Conservation (phyloP, 2,888 invertebrate genomes). For the Athalia cordata region DNA sequence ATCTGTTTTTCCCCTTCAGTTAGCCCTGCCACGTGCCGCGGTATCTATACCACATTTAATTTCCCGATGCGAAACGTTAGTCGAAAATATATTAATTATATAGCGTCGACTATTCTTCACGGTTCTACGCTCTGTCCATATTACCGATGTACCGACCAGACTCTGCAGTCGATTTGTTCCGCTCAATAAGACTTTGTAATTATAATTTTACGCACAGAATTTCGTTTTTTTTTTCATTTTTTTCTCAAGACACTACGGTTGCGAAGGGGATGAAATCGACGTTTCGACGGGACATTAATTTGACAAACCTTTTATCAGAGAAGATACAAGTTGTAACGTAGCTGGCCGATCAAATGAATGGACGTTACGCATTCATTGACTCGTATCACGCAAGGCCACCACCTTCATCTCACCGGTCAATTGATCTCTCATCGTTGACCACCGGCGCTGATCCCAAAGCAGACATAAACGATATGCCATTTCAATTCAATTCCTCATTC, state of each 20-base stretch:
- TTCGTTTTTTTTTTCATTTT: not conserved
- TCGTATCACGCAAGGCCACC: constrained; percentile 15
- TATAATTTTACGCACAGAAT: constrained; percentile 6
- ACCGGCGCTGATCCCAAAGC: not conserved
- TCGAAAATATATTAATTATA: not conserved
- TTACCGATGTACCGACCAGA: not conserved
- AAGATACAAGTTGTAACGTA: not conserved
- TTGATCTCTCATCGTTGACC: not conserved
- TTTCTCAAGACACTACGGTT: too few relatives aligned
- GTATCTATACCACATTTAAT: constrained; percentile 28
- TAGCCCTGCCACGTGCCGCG: constrained; percentile 23
- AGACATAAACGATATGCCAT: not conserved
- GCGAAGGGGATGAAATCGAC: not conserved
- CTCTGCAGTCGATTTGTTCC: constrained; percentile 24
- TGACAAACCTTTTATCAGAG: not conserved
- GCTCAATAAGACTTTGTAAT: constrained; percentile 34
- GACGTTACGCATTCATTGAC: constrained; percentile 27
- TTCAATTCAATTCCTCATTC: not conserved
- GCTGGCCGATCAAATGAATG: constrained; percentile 31
- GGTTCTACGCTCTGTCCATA: constrained; percentile 20
- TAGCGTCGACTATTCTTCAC: constrained; percentile 6
- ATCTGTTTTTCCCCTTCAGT: constrained; percentile 31
- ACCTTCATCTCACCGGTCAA: not conserved
- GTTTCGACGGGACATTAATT: not conserved
- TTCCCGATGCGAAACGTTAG: constrained; percentile 5